These are phyloP conservation scores for Dysmachus trigonus DNA, from an alignment of 2,888 invertebrate genomes.

Conservation along the genomic window DNA sequence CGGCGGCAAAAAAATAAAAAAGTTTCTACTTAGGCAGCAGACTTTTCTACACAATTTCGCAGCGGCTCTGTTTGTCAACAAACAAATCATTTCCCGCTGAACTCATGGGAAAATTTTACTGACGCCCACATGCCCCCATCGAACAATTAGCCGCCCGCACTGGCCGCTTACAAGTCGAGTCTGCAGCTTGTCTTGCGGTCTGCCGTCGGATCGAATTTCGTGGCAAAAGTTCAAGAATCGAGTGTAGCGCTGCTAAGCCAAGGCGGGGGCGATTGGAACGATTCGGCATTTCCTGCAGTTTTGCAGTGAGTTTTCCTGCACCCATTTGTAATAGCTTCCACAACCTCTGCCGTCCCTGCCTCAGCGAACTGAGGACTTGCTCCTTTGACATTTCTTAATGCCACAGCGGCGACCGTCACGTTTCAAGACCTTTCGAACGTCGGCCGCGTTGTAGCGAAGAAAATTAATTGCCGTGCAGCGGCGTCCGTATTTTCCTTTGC, in stretches of 20 bases:
- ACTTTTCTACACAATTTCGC: not conserved
- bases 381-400: not conserved
- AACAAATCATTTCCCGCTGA: not conserved
- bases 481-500: not conserved
- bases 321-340: not conserved
- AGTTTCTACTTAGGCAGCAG: not conserved
- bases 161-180: not conserved
- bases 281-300: not conserved
- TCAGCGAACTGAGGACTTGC: not conserved
- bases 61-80: not conserved
- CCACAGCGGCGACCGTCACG: not conserved
- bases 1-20: not conserved
- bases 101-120: not conserved
- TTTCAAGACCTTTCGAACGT: not conserved
- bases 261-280: not conserved
- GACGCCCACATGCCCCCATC: not conserved
- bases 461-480: not conserved
- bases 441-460: not conserved
- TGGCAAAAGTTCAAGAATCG: not conserved
- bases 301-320: not conserved
- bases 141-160: not conserved
- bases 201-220: not conserved
- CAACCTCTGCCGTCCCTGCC: too few relatives aligned
- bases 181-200: not conserved
- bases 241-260: not conserved